Evolutionary conservation across 2,113 vertebrate species (phyloP).

Genomic region (Dascyllus trimaculatus): DNA sequence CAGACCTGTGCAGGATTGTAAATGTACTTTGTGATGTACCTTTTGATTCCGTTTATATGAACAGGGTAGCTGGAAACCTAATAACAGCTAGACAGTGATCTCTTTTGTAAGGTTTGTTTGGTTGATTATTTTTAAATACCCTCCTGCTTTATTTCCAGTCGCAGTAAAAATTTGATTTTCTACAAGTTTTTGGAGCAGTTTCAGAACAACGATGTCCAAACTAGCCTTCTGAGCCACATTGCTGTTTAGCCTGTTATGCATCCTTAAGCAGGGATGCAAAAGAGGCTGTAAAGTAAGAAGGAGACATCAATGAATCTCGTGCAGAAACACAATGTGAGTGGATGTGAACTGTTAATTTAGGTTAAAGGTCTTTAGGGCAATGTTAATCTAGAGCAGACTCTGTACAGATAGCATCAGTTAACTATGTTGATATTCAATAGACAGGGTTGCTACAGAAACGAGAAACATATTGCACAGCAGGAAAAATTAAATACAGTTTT

Average conservation of each 20-base stretch:
- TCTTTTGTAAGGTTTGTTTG: too few relatives aligned
- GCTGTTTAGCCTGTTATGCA: too few relatives aligned
- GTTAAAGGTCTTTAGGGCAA: slow-evolving; percentile 42
- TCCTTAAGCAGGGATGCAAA: too few relatives aligned
- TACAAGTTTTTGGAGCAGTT: too few relatives aligned
- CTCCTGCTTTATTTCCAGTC: too few relatives aligned
- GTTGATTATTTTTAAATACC: background rate
- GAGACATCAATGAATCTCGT: background rate
- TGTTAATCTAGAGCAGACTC: slow-evolving; percentile 9
- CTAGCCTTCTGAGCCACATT: too few relatives aligned
- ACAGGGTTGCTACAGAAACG: too few relatives aligned
- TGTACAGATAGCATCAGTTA: slow-evolving; percentile 17
- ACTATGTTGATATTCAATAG: slow-evolving; percentile 21
- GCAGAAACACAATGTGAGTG: background rate
- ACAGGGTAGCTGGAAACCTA: slow-evolving; percentile 2
- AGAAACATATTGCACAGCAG: too few relatives aligned
- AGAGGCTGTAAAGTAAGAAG: too few relatives aligned
- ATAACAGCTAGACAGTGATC: fast-evolving
- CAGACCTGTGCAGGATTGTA: background rate
- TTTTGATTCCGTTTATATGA: background rate
- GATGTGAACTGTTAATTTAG: background rate
- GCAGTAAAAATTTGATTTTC: background rate
- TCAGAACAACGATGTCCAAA: too few relatives aligned
- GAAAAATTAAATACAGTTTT: background rate
- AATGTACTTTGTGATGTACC: background rate